Conservation (phyloP, 2,888 invertebrate genomes). For the Eupithecia inturbata region DNA sequence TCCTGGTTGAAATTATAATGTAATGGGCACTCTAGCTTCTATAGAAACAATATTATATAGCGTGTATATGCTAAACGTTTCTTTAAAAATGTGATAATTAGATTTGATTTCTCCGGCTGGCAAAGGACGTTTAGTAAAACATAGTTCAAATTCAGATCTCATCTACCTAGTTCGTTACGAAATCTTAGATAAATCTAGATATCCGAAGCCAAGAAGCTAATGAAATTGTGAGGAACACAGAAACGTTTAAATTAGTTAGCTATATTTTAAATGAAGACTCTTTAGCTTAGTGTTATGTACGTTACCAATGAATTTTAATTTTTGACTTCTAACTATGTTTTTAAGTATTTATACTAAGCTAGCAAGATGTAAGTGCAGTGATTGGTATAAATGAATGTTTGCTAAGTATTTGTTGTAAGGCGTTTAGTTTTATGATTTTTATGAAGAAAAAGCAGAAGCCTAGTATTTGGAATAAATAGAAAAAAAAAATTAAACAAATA, state of each 20-base stretch:
- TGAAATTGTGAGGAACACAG: constrained; percentile 58
- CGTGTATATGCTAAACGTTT: constrained; percentile 65
- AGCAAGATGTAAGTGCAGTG: constrained; percentile 33
- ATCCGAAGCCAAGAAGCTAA: constrained; percentile 82
- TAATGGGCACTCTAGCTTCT: constrained; percentile 54
- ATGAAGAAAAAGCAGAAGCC: background rate
- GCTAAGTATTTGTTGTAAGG: constrained; percentile 42
- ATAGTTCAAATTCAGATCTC: constrained; percentile 84
- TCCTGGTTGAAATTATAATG: constrained; percentile 51
- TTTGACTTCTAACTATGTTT: constrained; percentile 60
- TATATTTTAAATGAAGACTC: constrained; percentile 64
- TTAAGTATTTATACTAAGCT: constrained; percentile 38
- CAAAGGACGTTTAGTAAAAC: constrained; percentile 71
- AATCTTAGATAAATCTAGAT: constrained; percentile 77
- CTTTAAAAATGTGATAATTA: constrained; percentile 76
- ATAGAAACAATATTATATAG: constrained; percentile 58
- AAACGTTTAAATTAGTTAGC: constrained; percentile 39
- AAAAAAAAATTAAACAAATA: background rate
- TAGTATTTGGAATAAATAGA: background rate
- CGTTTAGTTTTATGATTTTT: constrained; percentile 19
- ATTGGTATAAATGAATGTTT: constrained; percentile 36
- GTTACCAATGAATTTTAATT: constrained; percentile 82
- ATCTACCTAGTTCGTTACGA: constrained; percentile 77
- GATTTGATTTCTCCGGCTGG: constrained; percentile 68
- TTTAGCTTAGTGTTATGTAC: constrained; percentile 73